phyloP scores from a whole-genome alignment of 2,888 invertebrate genomes.

The Leucania comma region DNA sequence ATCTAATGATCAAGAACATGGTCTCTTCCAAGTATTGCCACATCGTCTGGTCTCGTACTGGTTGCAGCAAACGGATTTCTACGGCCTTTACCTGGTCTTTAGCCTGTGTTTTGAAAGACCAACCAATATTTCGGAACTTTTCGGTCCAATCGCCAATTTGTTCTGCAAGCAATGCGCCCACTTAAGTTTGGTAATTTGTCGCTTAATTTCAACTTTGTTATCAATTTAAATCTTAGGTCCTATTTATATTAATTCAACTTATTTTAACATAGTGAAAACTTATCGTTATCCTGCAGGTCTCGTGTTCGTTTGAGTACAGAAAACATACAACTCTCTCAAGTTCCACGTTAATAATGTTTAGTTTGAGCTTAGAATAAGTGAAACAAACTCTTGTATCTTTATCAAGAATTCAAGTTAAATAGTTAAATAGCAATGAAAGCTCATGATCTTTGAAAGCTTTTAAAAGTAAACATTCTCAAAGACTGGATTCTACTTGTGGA shows the following conservation, averaged over 20 bases:
- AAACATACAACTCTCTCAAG: not conserved
- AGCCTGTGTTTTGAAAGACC: not conserved
- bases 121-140: too few relatives aligned
- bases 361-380: not conserved
- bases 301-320: not conserved
- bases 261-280: not conserved
- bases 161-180: not conserved
- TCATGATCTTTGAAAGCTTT: conserved; percentile 31
- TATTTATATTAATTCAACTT: not conserved
- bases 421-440: conserved; percentile 21
- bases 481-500: not conserved
- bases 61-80: not conserved
- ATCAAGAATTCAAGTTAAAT: conserved; percentile 14
- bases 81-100: accelerated
- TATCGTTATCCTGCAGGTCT: not conserved
- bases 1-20: too few relatives aligned
- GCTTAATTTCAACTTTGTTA: too few relatives aligned
- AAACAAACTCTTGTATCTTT: conserved; percentile 1
- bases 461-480: conserved; percentile 14
- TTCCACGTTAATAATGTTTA: not conserved
- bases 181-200: not conserved
- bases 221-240: too few relatives aligned
- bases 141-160: too few relatives aligned
- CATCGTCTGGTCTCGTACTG: not conserved
- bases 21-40: not conserved